Evolutionary conservation across 2,888 invertebrate species (phyloP).

Genomic region (Sesia bembeciformis): DNA sequence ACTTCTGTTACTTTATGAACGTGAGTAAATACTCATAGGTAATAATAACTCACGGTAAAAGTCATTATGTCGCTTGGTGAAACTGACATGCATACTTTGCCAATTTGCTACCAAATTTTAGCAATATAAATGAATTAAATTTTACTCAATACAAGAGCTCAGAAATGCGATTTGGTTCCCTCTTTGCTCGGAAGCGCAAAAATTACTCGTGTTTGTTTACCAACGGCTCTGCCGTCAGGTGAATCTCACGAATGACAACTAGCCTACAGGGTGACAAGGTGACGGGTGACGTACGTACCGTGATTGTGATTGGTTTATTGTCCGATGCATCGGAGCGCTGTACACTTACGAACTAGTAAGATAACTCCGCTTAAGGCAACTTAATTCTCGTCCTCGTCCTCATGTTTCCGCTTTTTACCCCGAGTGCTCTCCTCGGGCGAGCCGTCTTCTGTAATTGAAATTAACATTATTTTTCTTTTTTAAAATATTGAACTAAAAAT

Average conservation of each 20-base stretch:
- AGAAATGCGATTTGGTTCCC: conserved; percentile 12
- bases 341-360: conserved; percentile 71
- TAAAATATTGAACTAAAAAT: too few species aligned
- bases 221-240: conserved; percentile 17
- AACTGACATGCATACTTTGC: too few species aligned
- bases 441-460: conserved; percentile 26
- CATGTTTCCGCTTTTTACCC: conserved; percentile 77
- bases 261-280: conserved; percentile 27
- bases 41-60: too few species aligned
- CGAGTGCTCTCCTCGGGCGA: conserved; percentile 70
- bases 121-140: too few species aligned
- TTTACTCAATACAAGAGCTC: too few species aligned
- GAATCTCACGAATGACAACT: conserved; percentile 59
- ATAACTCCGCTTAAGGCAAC: conserved; percentile 66
- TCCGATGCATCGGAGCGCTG: conserved; percentile 69
- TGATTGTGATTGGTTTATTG: conserved; percentile 55
- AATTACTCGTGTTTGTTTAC: conserved; percentile 33
- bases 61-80: too few species aligned
- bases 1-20: too few species aligned
- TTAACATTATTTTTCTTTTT: too few species aligned
- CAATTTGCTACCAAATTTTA: too few species aligned
- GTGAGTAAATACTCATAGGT: too few species aligned
- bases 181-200: conserved; percentile 23
- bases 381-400: conserved; percentile 72
- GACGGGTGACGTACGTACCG: conserved; percentile 31